Percentiles rank a stretch among this genome's conserved stretches.
Conservation (phyloP, 2,797 vertebrate genomes). For the Catamblyrhynchus diadema region DNA sequence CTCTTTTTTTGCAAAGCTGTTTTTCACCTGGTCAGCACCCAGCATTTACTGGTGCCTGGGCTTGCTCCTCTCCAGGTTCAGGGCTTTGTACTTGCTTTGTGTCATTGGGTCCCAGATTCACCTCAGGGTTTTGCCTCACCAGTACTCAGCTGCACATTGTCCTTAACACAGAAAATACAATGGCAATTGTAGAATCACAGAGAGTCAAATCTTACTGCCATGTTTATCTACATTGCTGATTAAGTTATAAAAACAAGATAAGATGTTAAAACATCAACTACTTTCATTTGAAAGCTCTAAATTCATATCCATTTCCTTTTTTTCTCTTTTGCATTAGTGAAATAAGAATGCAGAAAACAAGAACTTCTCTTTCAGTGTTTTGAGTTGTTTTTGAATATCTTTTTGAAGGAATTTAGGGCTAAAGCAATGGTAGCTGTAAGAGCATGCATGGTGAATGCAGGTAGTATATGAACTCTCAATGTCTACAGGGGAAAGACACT, state of each 20-base stretch:
- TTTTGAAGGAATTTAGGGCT: background rate
- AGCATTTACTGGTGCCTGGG: background rate
- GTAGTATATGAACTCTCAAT: background rate
- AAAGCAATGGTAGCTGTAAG: background rate
- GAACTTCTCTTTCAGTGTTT: background rate
- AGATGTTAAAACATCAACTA: background rate
- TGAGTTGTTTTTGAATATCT: background rate
- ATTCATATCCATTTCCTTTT: background rate
- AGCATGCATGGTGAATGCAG: background rate
- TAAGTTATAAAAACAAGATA: background rate
- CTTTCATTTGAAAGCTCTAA: background rate
- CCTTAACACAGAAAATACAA: background rate
- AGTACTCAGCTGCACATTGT: background rate
- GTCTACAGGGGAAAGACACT: background rate
- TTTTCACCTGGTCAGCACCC: background rate
- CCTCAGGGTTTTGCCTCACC: background rate
- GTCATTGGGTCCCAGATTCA: background rate
- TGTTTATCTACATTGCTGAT: background rate
- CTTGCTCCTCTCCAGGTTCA: background rate
- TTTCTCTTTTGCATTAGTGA: background rate
- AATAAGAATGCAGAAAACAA: background rate
- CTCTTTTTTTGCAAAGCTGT: background rate
- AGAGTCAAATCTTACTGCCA: background rate
- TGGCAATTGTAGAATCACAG: background rate
- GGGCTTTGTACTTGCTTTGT: background rate